Evolutionary conservation across 2,888 invertebrate species (phyloP), one percentile per base, ranked within the genome.

Genomic region (Oscheius onirici): DNA sequence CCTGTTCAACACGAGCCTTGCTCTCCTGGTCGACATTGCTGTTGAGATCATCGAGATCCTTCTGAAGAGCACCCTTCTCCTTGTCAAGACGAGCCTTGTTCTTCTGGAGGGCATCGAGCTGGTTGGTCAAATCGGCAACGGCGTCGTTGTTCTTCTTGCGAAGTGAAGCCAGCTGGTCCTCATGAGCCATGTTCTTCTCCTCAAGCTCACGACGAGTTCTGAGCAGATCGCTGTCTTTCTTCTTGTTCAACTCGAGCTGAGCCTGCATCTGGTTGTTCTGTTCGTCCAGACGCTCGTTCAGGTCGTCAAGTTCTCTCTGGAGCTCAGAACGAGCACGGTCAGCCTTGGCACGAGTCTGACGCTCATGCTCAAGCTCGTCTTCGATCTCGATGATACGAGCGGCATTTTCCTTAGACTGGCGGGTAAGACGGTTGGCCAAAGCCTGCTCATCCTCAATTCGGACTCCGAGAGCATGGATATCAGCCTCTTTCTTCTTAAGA

Each of bases 141-240:
- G 96, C 94, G 90, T 99, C 99, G 90, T 97, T 97, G 92, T 97
- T 96, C 92, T 99, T 99, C 93, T 99, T 99, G 91, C 97, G 94
- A 88, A 99, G 92, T 90, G 93, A 93, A 88, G 95, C 94, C 89
- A 97, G 92, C 86, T 95, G 94, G 77, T 94, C 92, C 46, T 99
- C 99, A 89, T 97, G 96, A 91, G 96, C 96, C 90, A 99, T 99
- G 78, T 86, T 86, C 89, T 94, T 92, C 90, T 99, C 97, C 90
- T 99, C 99, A 87, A 99, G 92, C 90, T 99, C 99, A 86, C 95
- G 93, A 87, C 97, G 93, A 86, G 99, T 92, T 90, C 97, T 97
- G 92, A 95, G 93, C 87, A 99, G 92, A 91, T 99, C 99, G 87
- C 95, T 94, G 90, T 99, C 99, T 84, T 99, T 94, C 91, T 99